phyloP scores from a whole-genome alignment of 2,888 invertebrate genomes.

The Drosophila subquinaria region DNA sequence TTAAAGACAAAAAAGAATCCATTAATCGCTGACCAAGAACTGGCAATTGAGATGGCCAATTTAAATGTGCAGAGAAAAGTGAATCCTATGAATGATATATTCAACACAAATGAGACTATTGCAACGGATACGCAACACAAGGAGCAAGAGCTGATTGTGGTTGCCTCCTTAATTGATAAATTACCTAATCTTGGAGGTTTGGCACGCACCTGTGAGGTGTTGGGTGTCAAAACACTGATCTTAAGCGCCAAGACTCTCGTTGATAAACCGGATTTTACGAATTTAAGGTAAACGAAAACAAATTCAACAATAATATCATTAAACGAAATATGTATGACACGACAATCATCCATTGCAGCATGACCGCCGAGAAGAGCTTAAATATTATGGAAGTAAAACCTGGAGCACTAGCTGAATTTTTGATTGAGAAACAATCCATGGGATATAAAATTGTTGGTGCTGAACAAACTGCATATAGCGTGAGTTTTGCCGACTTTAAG shows the following conservation, averaged over 20 bases:
- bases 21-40: not conserved
- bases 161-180: slow-evolving; percentile 94
- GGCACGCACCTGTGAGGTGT: slow-evolving; percentile 96
- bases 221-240: slow-evolving; percentile 92
- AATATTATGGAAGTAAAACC: slow-evolving; percentile 91
- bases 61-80: slow-evolving; percentile 92
- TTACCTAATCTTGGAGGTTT: slow-evolving; percentile 96
- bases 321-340: not conserved
- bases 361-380: slow-evolving; percentile 96
- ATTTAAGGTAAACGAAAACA: slow-evolving; percentile 87
- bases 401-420: slow-evolving; percentile 88
- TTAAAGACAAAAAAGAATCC: slow-evolving; percentile 11
- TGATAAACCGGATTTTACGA: slow-evolving; percentile 93
- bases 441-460: slow-evolving; percentile 94
- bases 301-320: not conserved
- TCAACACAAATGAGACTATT: slow-evolving; percentile 84
- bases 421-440: slow-evolving; percentile 88
- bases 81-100: slow-evolving; percentile 87
- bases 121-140: slow-evolving; percentile 6
- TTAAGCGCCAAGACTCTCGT: slow-evolving; percentile 89
- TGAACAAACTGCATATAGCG: slow-evolving; percentile 95
- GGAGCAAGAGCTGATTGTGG: slow-evolving; percentile 87
- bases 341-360: slow-evolving; percentile 86
- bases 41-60: slow-evolving; percentile 27
- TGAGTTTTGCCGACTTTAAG: slow-evolving; percentile 88